Percentiles rank a stretch among this genome's conserved stretches.
Evolutionary conservation across 2,888 invertebrate genomes (phyloP).

Genomic region (Erebia epiphron): DNA sequence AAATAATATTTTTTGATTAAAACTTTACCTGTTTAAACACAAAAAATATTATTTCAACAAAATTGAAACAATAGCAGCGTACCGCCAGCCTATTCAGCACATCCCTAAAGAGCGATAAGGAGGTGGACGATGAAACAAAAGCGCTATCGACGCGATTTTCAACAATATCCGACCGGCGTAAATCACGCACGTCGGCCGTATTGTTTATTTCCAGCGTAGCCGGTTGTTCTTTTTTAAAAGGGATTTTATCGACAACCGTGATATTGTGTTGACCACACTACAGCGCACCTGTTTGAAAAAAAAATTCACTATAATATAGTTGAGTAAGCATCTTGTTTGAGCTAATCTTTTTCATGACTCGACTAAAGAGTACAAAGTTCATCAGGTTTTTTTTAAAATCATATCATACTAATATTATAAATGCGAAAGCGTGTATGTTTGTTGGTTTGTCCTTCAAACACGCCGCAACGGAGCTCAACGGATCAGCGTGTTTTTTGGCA

Average conservation of each 20-base stretch:
- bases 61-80: conserved; percentile 21
- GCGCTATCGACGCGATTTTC: conserved; percentile 74
- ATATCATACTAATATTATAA: too few relatives aligned
- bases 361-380: not conserved
- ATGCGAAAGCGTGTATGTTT: too few relatives aligned
- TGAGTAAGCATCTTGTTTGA: not conserved
- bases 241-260: conserved; percentile 58
- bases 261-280: conserved; percentile 46
- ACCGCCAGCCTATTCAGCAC: conserved; percentile 20
- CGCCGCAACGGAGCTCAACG: too few relatives aligned
- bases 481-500: too few relatives aligned
- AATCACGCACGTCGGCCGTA: conserved; percentile 68
- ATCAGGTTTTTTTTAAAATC: too few relatives aligned
- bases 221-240: conserved; percentile 54
- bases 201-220: conserved; percentile 63
- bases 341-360: not conserved
- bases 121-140: conserved; percentile 72
- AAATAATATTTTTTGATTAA: not conserved
- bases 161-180: conserved; percentile 69
- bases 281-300: conserved; percentile 39
- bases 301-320: not conserved
- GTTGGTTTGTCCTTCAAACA: too few relatives aligned
- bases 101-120: conserved; percentile 56
- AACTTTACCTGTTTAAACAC: not conserved
- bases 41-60: conserved; percentile 5